Base-by-base conservation (phyloP, 2,888 invertebrate species). In the Melinopterus prodromus region DNA sequence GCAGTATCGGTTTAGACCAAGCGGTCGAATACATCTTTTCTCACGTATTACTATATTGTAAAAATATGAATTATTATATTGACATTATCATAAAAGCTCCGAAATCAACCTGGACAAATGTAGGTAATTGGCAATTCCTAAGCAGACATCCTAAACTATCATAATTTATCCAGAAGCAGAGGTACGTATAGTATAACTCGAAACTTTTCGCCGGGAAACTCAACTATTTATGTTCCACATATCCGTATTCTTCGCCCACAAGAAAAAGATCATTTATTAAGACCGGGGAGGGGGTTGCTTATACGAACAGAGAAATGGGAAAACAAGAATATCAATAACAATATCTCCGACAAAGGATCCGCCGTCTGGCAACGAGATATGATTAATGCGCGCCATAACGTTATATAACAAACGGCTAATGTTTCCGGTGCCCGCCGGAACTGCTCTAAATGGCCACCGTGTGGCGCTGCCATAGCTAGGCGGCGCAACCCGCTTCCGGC, bases 261-360 rank as follows among this genome's bases (percentile, higher is more conserved):
- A 87, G 87, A 88, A 85, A 88, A 85, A 88, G 88, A 86, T 88
- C 88, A 88, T 88, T 88, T 88, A 88, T 88, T 88, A 87, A 26
- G 1, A 26, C 26, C 26, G 86, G 85, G 87, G 87, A 86, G 85
- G 87, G 87, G 87, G 86, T 86, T 87, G 86, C 53, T 1, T 26
- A 26, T 26, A 26, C 26, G 26, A 26, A 26, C 53, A 53, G 12
- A 85, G 86, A 88, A 87, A 87, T 86, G 85, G 85, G 87, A 88
- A 88, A 88, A 88, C 88, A 88, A 88, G 88, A 87, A 89, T 89
- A 88, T 89, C 88, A 88, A 89, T 89, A 89, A 89, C 87, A 87
- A 88, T 88, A 88, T 87, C 84, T 85, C 84, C 86, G 84, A 86
- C 87, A 87, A 86, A 84, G 84, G 82, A 81, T 82, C 83, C 86